These are phyloP conservation scores for Drosophila sucinea DNA, from an alignment of 1,140 invertebrate genomes.

Conservation along the genomic window DNA sequence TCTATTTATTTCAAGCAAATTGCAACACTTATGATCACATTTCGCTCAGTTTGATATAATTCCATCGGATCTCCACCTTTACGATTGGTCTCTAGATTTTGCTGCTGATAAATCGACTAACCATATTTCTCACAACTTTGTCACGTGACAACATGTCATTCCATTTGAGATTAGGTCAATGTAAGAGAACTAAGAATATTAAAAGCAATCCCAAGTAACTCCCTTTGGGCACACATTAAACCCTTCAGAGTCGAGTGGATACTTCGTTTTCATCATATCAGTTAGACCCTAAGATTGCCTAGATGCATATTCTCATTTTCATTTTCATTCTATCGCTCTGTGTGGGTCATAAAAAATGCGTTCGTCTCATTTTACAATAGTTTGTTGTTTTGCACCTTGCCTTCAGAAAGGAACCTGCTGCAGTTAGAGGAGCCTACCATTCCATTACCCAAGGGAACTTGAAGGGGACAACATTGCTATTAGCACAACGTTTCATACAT, in stretches of 20 bases:
- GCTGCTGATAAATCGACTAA: too few relatives aligned
- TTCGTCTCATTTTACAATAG: constrained; percentile 38
- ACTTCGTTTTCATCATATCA: constrained; percentile 13
- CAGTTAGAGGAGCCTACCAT: constrained; percentile 45
- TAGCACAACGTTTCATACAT: constrained; percentile 80
- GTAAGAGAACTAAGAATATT: constrained; percentile 5
- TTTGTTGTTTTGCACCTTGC: constrained; percentile 57
- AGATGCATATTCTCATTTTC: constrained; percentile 35
- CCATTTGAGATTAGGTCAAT: constrained; percentile 7
- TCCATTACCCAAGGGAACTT: constrained; percentile 42
- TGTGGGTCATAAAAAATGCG: constrained; percentile 46
- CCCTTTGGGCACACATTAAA: constrained; percentile 11
- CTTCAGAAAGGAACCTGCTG: neutral
- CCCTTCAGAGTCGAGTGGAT: neutral
- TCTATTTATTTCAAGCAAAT: too few relatives aligned
- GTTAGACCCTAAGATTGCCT: constrained; percentile 19
- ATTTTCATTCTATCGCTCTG: neutral
- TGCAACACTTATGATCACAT: too few relatives aligned
- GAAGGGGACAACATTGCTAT: constrained; percentile 57
- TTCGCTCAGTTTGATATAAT: too few relatives aligned
- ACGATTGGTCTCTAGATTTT: too few relatives aligned
- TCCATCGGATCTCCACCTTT: too few relatives aligned
- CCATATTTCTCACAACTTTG: neutral
- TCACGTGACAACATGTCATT: neutral
- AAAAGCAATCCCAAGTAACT: constrained; percentile 11